Evolutionary conservation across 2,888 invertebrate species (phyloP).

Genomic region (Melieria picta): DNA sequence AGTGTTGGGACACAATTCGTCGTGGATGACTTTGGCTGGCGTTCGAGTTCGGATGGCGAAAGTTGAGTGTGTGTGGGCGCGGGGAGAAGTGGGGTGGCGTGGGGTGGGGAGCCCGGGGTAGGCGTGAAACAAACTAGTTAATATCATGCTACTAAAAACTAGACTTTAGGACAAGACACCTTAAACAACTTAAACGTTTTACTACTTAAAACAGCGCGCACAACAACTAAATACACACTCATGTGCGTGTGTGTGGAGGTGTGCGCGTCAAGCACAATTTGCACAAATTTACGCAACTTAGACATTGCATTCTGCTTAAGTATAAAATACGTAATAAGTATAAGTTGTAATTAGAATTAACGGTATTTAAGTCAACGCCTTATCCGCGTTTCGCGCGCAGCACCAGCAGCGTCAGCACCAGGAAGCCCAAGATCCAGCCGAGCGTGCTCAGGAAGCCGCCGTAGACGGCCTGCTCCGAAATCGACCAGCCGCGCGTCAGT

Average conservation of each 20-base stretch:
- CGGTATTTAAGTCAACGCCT: slow-evolving; percentile 39
- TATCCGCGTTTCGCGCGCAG: slow-evolving; percentile 84
- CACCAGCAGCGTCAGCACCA: slow-evolving; percentile 82
- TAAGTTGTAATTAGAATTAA: too few relatives aligned
- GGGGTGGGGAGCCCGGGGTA: background rate
- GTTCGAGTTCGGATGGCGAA: background rate
- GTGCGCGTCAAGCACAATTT: too few relatives aligned
- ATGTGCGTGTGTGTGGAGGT: too few relatives aligned
- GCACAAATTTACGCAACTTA: too few relatives aligned
- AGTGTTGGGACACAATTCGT: too few relatives aligned
- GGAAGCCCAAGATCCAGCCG: slow-evolving; percentile 85
- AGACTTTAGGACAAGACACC: slow-evolving; percentile 40
- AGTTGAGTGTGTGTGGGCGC: background rate
- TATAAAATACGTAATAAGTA: too few relatives aligned
- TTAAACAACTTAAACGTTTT: slow-evolving; percentile 30
- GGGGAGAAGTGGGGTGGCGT: too few relatives aligned
- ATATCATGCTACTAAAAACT: slow-evolving; percentile 30
- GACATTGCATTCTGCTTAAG: too few relatives aligned
- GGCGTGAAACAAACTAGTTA: slow-evolving; percentile 26
- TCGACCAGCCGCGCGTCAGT: slow-evolving; percentile 87
- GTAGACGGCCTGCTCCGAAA: slow-evolving; percentile 84
- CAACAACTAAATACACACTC: background rate
- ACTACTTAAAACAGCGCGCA: background rate
- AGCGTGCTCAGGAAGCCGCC: slow-evolving; percentile 87
- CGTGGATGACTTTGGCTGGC: background rate